Evolutionary conservation across 2,113 vertebrate genomes (phyloP), one percentile per base, ranked within the genome.

Genomic region (Rissa tridactyla): DNA sequence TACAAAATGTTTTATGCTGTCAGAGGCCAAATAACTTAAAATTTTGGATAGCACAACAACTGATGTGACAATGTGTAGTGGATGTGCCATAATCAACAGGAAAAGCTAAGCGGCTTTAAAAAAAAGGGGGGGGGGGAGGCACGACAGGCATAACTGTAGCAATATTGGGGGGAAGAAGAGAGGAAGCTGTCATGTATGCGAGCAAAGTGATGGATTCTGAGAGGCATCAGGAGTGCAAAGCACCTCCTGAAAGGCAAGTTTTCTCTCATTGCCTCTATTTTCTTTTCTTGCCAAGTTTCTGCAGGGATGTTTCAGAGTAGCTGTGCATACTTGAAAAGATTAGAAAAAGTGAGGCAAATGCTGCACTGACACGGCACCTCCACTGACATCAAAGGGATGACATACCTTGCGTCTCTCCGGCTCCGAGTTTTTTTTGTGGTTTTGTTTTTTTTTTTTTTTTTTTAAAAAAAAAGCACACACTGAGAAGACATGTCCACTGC

Each of bases 321-420:
- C 69, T 90, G 20, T 70, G 68, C 49, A 8, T 86, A 44, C 34
- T 77, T 84, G 42, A 79, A 75, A 77, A 84, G 25, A 82, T 80
- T 30, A 58, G 49, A 81, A 62, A 71, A 93, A 94, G 5, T 22
- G 36, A 94, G 38, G 42, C 17, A 93, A 73, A 92, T 61, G 73
- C 76, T 92, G 34, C 27, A 42, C 27, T 46, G 80, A 49, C 29
- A 13, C 0, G 3, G 3, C 16, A 72, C 23, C 58, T 92, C 55
- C 42, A 17, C 76, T 73, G 65, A 60, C 64, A 83, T 88, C 49
- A 86, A 66, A 95, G 47, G 3, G 4, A 32, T 82, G 47, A 25
- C 6, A 27, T 46, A 38, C 27, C 40, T 94, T 1, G 0, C 66
- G 47, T 61, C 32, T 78, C 26, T 68, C 20, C 51, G 60, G 15